phyloP scores from a whole-genome alignment of 2,113 vertebrate genomes.

The Alligator mississippiensis region DNA sequence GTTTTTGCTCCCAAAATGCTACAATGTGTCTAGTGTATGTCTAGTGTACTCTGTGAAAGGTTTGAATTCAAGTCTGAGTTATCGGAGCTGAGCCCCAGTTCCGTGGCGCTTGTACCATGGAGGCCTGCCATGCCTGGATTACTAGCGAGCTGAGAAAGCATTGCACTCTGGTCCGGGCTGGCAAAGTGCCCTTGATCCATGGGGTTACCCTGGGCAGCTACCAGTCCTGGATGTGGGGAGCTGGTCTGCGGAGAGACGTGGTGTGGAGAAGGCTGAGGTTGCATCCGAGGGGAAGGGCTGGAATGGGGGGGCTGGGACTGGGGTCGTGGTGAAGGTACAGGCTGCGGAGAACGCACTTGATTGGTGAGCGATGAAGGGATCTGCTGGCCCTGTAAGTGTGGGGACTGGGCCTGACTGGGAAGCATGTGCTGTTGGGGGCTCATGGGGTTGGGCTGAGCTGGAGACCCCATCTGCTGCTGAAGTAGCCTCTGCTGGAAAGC shows the following conservation, averaged over 20 bases:
- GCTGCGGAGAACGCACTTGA: constrained; percentile 97
- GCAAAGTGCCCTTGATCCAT: constrained; percentile 90
- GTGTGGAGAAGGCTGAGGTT: constrained; percentile 87
- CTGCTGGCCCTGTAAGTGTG: constrained; percentile 92
- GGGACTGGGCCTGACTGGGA: constrained; percentile 86
- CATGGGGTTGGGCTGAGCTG: constrained; percentile 86
- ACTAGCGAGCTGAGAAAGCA: constrained; percentile 91
- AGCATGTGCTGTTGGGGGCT: constrained; percentile 89
- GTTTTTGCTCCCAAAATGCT: constrained; percentile 93
- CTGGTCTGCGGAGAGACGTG: constrained; percentile 96
- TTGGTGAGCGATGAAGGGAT: constrained; percentile 89
- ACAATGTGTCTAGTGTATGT: constrained; percentile 91
- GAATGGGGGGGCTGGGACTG: constrained; percentile 90
- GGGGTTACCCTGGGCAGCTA: constrained; percentile 86
- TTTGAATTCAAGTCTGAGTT: constrained; percentile 93
- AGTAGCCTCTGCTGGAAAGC: constrained; percentile 90
- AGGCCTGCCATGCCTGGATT: constrained; percentile 91
- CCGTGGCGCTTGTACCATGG: constrained; percentile 87
- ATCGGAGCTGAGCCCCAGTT: constrained; percentile 89
- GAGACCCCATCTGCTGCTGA: constrained; percentile 91
- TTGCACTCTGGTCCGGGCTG: constrained; percentile 92
- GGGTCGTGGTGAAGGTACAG: constrained; percentile 88
- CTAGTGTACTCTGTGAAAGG: constrained; percentile 94
- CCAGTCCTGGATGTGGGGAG: constrained; percentile 94
- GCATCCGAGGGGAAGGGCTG: constrained; percentile 93